Evolutionary conservation across 2,797 vertebrate species (phyloP), one percentile per base, ranked within the genome.

Genomic region (Alauda arvensis): DNA sequence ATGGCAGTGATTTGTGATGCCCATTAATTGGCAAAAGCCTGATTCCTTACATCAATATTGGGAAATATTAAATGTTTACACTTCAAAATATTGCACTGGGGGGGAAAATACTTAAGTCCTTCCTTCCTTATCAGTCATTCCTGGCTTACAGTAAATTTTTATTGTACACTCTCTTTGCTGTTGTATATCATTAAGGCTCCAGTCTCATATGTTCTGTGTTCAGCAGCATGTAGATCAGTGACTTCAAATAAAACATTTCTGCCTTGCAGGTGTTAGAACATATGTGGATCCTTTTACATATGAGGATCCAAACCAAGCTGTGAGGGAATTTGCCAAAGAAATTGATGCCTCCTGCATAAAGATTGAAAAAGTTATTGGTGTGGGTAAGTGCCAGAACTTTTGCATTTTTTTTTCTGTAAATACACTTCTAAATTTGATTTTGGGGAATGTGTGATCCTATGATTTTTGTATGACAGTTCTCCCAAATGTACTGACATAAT

Each of bases 201-300:
- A 71, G 43, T 91, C 85, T 94, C 88, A 93, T 89, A 90, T 96
- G 88, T 94, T 95, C 93, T 86, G 83, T 94, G 89, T 91, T 96
- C 86, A 81, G 78, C 94, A 94, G 75, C 88, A 66, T 94, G 82
- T 92, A 95, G 88, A 94, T 93, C 90, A 94, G 83, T 76, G 40
- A 63, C 62, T 92, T 93, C 85, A 83, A 88, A 80, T 83, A 94
- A 83, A 85, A 65, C 40, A 63, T 95, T 95, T 89, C 94, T 96
- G 67, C 95, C 70, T 78, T 83, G 84, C 95, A 99, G 99, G 99
- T 95, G 99, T 99, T 87, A 98, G 98, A 96, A 99, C 99, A 67
- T 99, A 99, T 12, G 98, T 99, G 52, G 99, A 99, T 95, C 99
- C 99, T 68, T 99, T 99, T 89, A 99, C 99, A 12, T 99, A 99